These are phyloP conservation scores for Tillus elongatus DNA, from an alignment of 2,888 invertebrate genomes.

Conservation along the genomic window DNA sequence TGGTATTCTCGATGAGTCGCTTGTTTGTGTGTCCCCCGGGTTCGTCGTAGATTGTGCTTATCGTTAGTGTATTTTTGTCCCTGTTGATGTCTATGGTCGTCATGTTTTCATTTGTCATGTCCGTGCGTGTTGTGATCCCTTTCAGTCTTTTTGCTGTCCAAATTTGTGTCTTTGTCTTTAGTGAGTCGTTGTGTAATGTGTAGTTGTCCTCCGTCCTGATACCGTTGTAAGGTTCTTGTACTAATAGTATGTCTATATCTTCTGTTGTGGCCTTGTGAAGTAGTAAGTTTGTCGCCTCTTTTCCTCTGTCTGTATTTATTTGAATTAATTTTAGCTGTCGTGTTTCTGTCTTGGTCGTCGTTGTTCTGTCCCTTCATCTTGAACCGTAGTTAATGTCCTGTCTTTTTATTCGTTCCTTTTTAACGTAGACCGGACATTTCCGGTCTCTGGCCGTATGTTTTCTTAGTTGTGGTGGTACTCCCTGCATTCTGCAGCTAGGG, in stretches of 20 bases:
- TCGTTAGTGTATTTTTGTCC: background rate
- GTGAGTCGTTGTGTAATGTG: background rate
- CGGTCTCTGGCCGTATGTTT: slow-evolving; percentile 5
- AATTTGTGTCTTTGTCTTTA: slow-evolving; percentile 4
- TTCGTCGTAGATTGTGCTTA: background rate
- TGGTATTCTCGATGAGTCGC: background rate
- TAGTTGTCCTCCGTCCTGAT: background rate
- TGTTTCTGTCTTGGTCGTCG: no score
- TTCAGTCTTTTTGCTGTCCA: background rate
- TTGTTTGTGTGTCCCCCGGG: background rate
- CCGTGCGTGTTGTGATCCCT: background rate
- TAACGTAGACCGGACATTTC: slow-evolving; percentile 2
- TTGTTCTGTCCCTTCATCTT: no score
- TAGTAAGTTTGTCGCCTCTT: background rate
- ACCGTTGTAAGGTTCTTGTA: slow-evolving; percentile 10
- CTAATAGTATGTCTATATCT: slow-evolving; percentile 8
- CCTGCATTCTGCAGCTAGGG: slow-evolving; percentile 3
- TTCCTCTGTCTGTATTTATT: slow-evolving; percentile 7
- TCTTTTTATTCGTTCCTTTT: background rate
- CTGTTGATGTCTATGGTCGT: background rate
- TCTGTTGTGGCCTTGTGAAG: background rate
- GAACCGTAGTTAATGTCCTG: no score
- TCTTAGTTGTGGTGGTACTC: background rate
- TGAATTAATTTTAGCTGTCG: slow-evolving; percentile 6
- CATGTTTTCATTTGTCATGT: background rate